Evolutionary conservation across 2,888 invertebrate genomes (phyloP), one percentile per base, ranked within the genome.

Genomic region (Tenthredo distinguenda): DNA sequence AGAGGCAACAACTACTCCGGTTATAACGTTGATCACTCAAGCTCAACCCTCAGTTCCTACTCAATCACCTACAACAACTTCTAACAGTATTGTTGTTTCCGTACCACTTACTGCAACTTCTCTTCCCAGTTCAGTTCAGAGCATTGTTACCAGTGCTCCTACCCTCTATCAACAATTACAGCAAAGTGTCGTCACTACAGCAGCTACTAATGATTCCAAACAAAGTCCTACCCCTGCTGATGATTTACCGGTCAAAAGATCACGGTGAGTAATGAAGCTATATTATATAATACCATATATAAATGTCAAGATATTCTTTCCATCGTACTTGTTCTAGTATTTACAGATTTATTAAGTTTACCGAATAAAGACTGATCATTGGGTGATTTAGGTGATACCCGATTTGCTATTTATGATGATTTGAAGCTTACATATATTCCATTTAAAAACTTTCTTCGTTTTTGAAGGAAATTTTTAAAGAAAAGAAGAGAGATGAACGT

Each of bases 71-170:
- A 90, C 90, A 55, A 90, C 92, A n/a, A 93, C 94, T 43, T 94
- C 94, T 50, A 92, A 91, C 87, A 95, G 95, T 92, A 94, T 96
- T 88, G 96, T 95, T 82, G 96, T 96, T 31, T 96, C 96, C 37
- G 96, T 96, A 87, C 96, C 96, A 87, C 92, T 96, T 87, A 94
- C 95, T 21, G 94, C 94, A 82, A 94, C 94, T 26, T 94, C 94
- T 81, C 88, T 95, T n/a, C 88, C 92, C 3, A 88, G 86, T 40
- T 89, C 91, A 4, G 90, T 89, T 4, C 92, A 92, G 84, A 91
- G 90, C 58, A 88, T 91, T 74, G 91, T 92, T 3, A 92, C 92
- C 5, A 91, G 90, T 79, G 91, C 92, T 1, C 92, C 93, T 15
- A 92, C 93, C 10, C 89, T 94, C 31, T 93, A 93, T 87, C 93